Evolutionary conservation across 2,797 vertebrate genomes (phyloP), one percentile per base, ranked within the genome.

Genomic region (Typhlichthys eigenmanni): DNA sequence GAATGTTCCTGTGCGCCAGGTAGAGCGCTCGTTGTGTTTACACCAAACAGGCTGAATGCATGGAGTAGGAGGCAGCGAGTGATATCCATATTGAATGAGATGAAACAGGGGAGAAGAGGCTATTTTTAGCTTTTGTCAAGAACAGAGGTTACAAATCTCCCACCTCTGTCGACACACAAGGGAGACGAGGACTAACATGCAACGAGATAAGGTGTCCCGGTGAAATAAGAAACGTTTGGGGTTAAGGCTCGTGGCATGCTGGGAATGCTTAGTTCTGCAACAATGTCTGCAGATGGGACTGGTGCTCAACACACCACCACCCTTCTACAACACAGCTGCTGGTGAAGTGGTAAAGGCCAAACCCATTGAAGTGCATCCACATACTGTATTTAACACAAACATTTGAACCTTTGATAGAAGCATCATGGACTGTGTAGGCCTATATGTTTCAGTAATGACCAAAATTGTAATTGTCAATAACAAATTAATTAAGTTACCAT

Each of bases 1-100:
- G 75, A 83, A 87, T 86, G 82, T 84, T 64, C 71, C 78, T 80
- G 66, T 85, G 86, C 88, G 87, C 73, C 68, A 83, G 84, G 75
- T 69, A 68, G 61, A 76, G 67, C 67, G 69, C 71, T 78, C 58
- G 58, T 72, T 79, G 82, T 81, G 71, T 82, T 79, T 76, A 85
- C 72, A 83, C 75, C 60, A 59, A 54, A 13, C 46, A 59, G 54
- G n/a, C 43, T 56, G 54, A 43, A 53, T 78, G 19, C 61, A 79
- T 61, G 74, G 69, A n/a, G 66, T 47, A 57, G 62, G 58, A 59
- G 64, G 47, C 73, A 60, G 78, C 64, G 47, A 66, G 72, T 74
- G 78, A 83, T 76, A 71, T 80, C 79, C 72, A 81, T 74, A 85
- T 74, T 71, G 79, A 79, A 84, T 80, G 82, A 81, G 75, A 61